These are phyloP conservation scores for Phalacrocorax brasilianus DNA, from an alignment of 2,113 vertebrate genomes.

Conservation along the genomic window DNA sequence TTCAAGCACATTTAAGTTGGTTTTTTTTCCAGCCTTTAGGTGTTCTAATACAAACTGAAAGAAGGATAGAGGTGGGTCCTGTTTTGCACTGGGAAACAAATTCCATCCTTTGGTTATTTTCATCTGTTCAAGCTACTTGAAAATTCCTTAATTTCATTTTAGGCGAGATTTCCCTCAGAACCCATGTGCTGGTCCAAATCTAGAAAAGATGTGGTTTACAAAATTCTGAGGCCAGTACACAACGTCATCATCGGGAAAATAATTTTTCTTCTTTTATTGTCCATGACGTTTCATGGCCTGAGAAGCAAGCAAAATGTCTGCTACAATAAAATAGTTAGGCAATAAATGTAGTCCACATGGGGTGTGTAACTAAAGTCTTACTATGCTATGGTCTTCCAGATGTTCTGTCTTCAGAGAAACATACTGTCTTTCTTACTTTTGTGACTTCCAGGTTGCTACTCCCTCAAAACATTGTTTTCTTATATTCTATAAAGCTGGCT, in stretches of 20 bases:
- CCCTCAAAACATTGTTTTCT: not conserved
- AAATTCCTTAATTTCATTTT: not conserved
- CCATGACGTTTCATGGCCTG: not conserved
- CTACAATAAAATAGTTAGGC: not conserved
- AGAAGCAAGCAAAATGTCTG: not conserved
- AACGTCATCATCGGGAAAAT: not conserved
- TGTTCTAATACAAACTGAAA: not conserved
- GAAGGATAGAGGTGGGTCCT: accelerated
- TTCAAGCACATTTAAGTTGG: not conserved
- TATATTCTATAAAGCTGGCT: not conserved
- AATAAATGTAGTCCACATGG: not conserved
- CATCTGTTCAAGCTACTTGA: not conserved
- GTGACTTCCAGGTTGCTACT: not conserved
- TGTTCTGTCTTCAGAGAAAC: not conserved
- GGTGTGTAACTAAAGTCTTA: not conserved
- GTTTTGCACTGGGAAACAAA: not conserved
- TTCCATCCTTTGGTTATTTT: not conserved
- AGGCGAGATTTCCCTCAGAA: not conserved
- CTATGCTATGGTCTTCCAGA: not conserved
- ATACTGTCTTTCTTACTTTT: not conserved
- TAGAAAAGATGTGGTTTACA: not conserved
- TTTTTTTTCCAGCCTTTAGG: not conserved
- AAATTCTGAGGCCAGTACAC: not conserved
- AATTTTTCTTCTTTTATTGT: not conserved
- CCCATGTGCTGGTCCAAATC: not conserved